phyloP scores from a whole-genome alignment of 2,797 vertebrate species.

The Tenualosa thibaudeaui region DNA sequence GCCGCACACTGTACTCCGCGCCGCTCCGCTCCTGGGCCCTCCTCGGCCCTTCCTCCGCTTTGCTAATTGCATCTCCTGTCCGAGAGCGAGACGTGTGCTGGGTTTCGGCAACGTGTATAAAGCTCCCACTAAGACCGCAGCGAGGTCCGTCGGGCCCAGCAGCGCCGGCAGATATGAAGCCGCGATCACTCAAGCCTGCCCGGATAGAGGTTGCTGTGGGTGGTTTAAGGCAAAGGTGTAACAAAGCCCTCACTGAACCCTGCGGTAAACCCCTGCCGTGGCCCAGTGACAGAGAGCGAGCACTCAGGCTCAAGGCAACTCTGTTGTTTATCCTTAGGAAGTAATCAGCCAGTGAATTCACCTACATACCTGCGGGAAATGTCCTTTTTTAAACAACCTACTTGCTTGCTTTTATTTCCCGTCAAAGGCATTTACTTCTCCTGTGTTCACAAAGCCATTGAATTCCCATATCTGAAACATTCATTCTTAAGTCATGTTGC shows the following conservation, averaged over 20 bases:
- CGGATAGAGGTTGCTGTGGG: background rate
- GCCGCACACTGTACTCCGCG: conserved; percentile 27
- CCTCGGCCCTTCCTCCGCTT: background rate
- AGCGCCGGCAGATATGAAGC: background rate
- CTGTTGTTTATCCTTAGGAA: background rate
- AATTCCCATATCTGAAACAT: background rate
- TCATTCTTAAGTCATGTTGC: background rate
- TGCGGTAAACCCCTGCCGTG: background rate
- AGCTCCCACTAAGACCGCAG: conserved; percentile 34
- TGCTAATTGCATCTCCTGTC: conserved; percentile 62
- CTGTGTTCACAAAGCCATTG: background rate
- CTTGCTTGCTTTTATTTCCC: background rate
- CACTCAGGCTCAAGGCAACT: background rate
- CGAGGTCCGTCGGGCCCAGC: background rate
- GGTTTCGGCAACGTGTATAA: conserved; percentile 36
- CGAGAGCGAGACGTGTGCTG: conserved; percentile 44
- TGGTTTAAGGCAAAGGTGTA: conserved; percentile 12
- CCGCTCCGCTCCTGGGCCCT: conserved; percentile 39
- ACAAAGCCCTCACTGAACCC: conserved; percentile 13
- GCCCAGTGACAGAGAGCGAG: background rate
- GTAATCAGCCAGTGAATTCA: background rate
- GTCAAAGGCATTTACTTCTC: background rate
- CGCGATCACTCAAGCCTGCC: background rate
- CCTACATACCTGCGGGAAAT: background rate
- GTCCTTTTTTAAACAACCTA: background rate